A percentile compares a stretch with the other conserved stretches of the same genome.
Conservation (phyloP, 1,140 invertebrate species). For the Trichogramma pretiosum region DNA sequence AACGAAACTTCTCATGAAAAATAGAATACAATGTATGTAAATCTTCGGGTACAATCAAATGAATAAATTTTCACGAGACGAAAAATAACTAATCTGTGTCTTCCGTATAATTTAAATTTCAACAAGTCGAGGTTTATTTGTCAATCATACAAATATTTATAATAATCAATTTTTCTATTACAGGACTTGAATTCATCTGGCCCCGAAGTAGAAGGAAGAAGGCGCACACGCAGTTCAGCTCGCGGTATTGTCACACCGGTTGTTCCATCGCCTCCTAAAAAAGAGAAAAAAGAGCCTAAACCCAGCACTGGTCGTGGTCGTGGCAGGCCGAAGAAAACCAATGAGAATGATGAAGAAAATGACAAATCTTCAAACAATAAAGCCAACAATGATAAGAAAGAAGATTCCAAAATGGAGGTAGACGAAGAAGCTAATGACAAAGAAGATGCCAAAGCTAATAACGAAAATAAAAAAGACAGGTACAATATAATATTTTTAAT, state of each 20-base stretch:
- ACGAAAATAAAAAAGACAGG: constrained; percentile 16
- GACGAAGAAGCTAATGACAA: constrained; percentile 35
- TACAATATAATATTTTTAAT: too few relatives aligned
- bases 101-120: too few relatives aligned
- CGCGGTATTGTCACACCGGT: constrained; percentile 35
- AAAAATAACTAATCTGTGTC: too few relatives aligned
- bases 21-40: too few relatives aligned
- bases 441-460: constrained; percentile 16
- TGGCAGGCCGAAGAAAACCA: constrained; percentile 38
- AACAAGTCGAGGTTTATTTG: too few relatives aligned
- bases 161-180: too few relatives aligned
- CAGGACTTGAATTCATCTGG: constrained; percentile 37
- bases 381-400: constrained; percentile 34
- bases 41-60: too few relatives aligned
- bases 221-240: constrained; percentile 45
- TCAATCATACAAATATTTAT: too few relatives aligned
- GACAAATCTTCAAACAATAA: constrained; percentile 37
- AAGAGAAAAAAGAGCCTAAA: constrained; percentile 41
- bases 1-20: too few relatives aligned
- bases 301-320: constrained; percentile 35
- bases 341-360: constrained; percentile 35
- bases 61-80: too few relatives aligned
- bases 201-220: constrained; percentile 41
- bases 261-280: constrained; percentile 42
- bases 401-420: constrained; percentile 39